phyloP scores from a whole-genome alignment of 2,888 invertebrate species.

The Eudasyphora cyanicolor region DNA sequence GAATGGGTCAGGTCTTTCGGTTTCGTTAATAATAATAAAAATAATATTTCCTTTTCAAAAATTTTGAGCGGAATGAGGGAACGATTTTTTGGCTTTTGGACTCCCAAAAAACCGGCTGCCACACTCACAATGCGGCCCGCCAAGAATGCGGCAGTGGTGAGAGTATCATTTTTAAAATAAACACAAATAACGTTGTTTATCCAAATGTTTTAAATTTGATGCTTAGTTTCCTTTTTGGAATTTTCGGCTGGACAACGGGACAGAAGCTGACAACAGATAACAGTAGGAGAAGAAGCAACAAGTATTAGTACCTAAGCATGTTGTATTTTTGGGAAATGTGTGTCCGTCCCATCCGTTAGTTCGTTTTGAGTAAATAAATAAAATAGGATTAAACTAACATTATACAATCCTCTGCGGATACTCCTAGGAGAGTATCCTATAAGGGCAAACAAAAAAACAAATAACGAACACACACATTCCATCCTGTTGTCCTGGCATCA shows the following conservation, averaged over 20 bases:
- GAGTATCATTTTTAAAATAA: slow-evolving; percentile 28
- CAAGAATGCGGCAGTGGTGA: slow-evolving; percentile 24
- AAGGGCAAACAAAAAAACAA: not conserved
- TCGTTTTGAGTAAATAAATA: no score
- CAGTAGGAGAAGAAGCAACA: no score
- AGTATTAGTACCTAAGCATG: not conserved
- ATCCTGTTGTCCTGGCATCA: slow-evolving; percentile 4
- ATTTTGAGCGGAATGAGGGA: not conserved
- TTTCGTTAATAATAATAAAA: not conserved
- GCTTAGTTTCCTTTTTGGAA: no score
- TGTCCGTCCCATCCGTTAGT: no score
- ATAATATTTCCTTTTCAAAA: not conserved
- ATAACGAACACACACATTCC: no score
- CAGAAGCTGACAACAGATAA: no score
- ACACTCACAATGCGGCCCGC: not conserved
- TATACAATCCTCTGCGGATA: no score
- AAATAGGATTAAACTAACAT: no score
- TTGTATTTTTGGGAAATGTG: not conserved
- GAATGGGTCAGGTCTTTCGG: no score
- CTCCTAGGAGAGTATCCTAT: not conserved
- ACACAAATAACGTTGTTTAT: not conserved
- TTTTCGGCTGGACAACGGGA: no score
- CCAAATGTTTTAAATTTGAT: no score
- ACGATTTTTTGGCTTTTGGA: no score
- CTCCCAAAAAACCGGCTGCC: not conserved